Conservation (phyloP, 2,888 invertebrate species). For the Netelia fuscicornis region DNA sequence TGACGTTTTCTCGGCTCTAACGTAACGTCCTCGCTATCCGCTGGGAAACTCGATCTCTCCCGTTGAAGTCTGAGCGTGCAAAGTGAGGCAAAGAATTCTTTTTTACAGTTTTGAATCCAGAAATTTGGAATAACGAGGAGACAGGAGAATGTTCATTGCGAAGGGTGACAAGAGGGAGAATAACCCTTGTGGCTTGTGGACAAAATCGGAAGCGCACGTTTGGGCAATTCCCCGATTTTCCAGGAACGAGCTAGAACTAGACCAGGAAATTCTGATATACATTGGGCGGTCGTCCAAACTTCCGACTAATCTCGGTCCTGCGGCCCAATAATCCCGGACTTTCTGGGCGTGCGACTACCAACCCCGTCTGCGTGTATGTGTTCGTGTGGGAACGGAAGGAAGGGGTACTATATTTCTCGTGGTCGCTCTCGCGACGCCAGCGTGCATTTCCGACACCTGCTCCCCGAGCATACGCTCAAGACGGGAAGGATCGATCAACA, state of each 20-base stretch:
- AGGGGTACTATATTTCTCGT: conserved; percentile 37
- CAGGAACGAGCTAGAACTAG: background rate
- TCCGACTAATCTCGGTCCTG: conserved; percentile 39
- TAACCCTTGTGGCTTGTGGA: background rate
- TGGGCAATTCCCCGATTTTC: background rate
- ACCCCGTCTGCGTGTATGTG: background rate
- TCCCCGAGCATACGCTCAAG: conserved; percentile 23
- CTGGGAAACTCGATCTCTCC: conserved; percentile 60
- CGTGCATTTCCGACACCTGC: conserved; percentile 59
- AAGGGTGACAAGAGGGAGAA: background rate
- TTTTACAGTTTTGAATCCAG: background rate
- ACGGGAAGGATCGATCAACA: conserved; percentile 49
- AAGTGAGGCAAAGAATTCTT: background rate
- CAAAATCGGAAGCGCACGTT: background rate
- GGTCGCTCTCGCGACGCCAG: conserved; percentile 30
- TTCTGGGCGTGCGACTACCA: background rate
- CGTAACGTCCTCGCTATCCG: conserved; percentile 44
- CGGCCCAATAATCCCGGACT: conserved; percentile 44
- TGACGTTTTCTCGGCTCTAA: conserved; percentile 55
- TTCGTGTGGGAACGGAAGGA: background rate
- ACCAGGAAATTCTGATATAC: conserved; percentile 41
- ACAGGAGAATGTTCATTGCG: background rate
- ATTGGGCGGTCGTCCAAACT: conserved; percentile 33
- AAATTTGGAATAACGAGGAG: background rate
- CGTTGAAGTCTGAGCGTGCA: conserved; percentile 44